phyloP scores from a whole-genome alignment of 1,140 invertebrate genomes.

The Panulirus ornatus region DNA sequence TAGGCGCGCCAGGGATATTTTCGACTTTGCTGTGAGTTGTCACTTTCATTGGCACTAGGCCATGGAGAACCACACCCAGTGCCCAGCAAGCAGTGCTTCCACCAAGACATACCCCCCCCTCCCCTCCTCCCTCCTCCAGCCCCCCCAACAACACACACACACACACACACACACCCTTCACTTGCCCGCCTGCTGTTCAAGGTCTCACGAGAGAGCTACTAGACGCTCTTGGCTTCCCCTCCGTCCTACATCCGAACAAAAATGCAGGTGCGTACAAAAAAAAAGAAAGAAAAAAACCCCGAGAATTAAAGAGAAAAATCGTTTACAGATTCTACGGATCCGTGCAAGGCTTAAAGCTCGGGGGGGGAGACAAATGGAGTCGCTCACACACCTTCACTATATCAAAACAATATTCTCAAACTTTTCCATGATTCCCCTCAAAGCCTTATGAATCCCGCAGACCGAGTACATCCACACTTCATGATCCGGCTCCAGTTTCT shows the following conservation, averaged over 20 bases:
- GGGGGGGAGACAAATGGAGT: too few species aligned
- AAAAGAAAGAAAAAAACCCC: neutral
- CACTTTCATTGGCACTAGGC: constrained; percentile 65
- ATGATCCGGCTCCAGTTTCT: too few species aligned
- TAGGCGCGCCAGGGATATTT: constrained; percentile 36
- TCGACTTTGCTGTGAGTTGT: constrained; percentile 8
- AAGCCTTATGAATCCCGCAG: too few species aligned
- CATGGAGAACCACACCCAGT: constrained; percentile 56
- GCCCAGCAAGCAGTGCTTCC: constrained; percentile 31
- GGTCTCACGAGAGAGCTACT: constrained; percentile 4
- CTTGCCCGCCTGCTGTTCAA: neutral
- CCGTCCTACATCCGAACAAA: neutral
- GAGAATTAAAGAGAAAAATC: too few species aligned
- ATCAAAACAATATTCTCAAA: too few species aligned
- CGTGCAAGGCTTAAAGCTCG: neutral
- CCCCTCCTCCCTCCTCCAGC: neutral
- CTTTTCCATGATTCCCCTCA: too few species aligned
- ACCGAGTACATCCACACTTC: too few species aligned
- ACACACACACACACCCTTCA: neutral
- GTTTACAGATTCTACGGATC: neutral
- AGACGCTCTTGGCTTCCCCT: neutral
- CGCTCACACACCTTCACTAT: too few species aligned
- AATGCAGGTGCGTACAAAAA: neutral
- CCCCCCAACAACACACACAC: neutral
- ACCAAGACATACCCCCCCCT: constrained; percentile 19